phyloP scores from a whole-genome alignment of 2,888 invertebrate genomes.

The Pachliopta kotzebuea region DNA sequence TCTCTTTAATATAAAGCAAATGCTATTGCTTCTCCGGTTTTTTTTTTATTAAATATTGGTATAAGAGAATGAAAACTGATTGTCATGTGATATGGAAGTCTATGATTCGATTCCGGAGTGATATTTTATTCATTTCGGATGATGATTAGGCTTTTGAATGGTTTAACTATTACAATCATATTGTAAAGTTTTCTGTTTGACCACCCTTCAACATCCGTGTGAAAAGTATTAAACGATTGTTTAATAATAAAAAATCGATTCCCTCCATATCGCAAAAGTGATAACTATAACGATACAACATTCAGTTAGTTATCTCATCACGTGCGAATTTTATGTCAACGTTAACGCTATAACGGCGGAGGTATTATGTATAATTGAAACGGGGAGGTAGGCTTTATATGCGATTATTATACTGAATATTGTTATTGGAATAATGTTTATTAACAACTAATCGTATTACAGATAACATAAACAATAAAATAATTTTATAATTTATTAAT shows the following conservation, averaged over 20 bases:
- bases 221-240: not conserved
- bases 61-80: too few relatives aligned
- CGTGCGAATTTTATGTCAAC: constrained; percentile 46
- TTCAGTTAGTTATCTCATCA: constrained; percentile 44
- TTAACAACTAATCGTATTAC: too few relatives aligned
- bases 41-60: too few relatives aligned
- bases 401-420: constrained; percentile 1
- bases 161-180: too few relatives aligned
- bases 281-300: constrained; percentile 31
- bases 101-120: not conserved
- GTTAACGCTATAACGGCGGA: constrained; percentile 22
- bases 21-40: too few relatives aligned
- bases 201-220: not conserved
- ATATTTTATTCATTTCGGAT: not conserved
- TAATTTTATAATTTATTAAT: too few relatives aligned
- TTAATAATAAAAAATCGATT: constrained; percentile 13
- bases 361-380: constrained; percentile 27
- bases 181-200: not conserved
- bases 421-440: not conserved
- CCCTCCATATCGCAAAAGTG: constrained; percentile 27
- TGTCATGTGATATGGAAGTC: too few relatives aligned
- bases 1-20: not conserved
- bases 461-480: too few relatives aligned
- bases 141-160: too few relatives aligned
- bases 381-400: not conserved